Conservation (phyloP, 30 jellyfish, hydroid and myxozoan genomes). For the Morbakka virulenta region DNA sequence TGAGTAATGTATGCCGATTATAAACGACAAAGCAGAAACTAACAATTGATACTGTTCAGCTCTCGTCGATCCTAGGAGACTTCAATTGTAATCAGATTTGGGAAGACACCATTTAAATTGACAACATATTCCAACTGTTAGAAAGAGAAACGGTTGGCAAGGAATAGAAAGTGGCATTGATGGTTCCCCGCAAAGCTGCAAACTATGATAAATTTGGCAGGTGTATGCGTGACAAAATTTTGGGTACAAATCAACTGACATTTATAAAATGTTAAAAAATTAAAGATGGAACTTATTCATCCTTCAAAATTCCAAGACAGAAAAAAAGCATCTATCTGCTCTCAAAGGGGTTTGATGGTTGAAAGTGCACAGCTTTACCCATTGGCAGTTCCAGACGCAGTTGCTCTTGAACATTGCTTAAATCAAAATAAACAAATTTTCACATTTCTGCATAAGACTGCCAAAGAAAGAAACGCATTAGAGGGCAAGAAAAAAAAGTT, state of each 20-base stretch:
- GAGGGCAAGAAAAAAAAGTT: neutral
- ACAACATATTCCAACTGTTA: conserved; percentile 32
- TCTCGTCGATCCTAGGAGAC: conserved; percentile 25
- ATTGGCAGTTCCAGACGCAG: conserved; percentile 13
- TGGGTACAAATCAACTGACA: conserved; percentile 27
- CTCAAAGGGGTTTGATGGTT: conserved; percentile 16
- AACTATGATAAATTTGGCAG: neutral
- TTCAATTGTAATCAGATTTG: conserved; percentile 12
- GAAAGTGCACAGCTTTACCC: conserved; percentile 9
- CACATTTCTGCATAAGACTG: neutral
- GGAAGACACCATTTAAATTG: conserved; percentile 34
- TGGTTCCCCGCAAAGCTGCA: conserved; percentile 39
- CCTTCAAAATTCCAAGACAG: conserved; percentile 46
- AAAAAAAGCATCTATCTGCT: neutral
- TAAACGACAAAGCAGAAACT: conserved; percentile 43
- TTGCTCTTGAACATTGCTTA: conserved; percentile 6
- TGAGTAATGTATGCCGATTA: conserved; percentile 35
- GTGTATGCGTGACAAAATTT: neutral
- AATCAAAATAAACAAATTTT: neutral
- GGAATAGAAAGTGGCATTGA: conserved; percentile 26
- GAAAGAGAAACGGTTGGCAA: conserved; percentile 37
- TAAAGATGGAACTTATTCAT: conserved; percentile 32
- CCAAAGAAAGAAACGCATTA: neutral
- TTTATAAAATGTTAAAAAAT: conserved; percentile 24
- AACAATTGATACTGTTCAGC: conserved; percentile 21